Base-by-base conservation (phyloP, 2,113 vertebrate species). In the Smithornis capensis region DNA sequence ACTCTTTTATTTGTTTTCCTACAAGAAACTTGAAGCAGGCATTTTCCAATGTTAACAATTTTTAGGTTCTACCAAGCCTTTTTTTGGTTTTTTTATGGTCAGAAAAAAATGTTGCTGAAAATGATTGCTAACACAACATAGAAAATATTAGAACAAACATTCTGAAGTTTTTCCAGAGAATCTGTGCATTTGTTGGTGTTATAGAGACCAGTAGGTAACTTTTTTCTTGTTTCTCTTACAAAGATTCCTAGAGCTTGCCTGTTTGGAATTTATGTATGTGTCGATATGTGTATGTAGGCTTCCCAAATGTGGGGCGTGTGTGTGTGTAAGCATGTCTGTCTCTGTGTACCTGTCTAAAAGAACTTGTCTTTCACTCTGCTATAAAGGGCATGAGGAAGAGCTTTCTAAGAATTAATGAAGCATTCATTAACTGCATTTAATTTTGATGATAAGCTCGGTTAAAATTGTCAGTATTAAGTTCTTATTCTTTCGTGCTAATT, bases 1-100 rank as follows among this genome's bases (percentile, higher is more conserved):
- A 57, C 88, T 89, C 60, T 24, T 78, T 38, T 88, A 69, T 92
- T 95, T 96, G 31, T 89, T 96, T 95, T 75, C 63, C 84, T 83
- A 53, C 56, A 88, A 81, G 69, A 27, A 83, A 62, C 55, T 52
- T 23, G 53, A 92, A 79, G 42, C 23, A 92, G 55, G n/a, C 37
- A 44, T 57, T 93, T 90, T 76, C 64, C 67, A 35, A 13, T 38
- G 8, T 29, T 90, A 62, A 22, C 29, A 84, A 49, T 59, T 68
- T 82, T 85, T 73, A 86, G 23, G 16, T 90, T 87, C 27, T 68
- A 29, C 57, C 45, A 75, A 67, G 27, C 44, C 0, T 21, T 71
- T 50, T 47, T 70, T 81, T 67, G n/a, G n/a, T 47, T 76, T 71
- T 83, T 69, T 83, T 69, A 5, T 52, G 2, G 7, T 42, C 45